phyloP scores from a whole-genome alignment of 2,113 vertebrate genomes.

The Poeciliopsis prolifica region DNA sequence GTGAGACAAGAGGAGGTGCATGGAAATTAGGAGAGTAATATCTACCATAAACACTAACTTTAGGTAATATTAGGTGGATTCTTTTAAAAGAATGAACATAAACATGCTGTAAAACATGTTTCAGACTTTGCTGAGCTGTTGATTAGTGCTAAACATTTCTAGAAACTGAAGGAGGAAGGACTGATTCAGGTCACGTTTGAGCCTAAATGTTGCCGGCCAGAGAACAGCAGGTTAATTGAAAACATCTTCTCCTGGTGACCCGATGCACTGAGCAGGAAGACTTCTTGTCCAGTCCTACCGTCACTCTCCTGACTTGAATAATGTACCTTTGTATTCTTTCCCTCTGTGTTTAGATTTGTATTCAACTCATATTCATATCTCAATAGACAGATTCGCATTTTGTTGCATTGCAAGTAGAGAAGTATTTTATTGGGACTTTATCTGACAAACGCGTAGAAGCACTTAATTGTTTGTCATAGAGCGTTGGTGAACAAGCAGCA shows the following conservation, averaged over 20 bases:
- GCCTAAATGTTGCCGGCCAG: slow-evolving; percentile 64
- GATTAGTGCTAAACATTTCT: slow-evolving; percentile 54
- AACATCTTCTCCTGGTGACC: slow-evolving; percentile 41
- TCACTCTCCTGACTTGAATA: neutral
- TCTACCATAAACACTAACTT: slow-evolving; percentile 34
- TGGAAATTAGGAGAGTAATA: slow-evolving; percentile 34
- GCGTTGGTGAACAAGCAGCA: neutral
- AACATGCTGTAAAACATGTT: slow-evolving; percentile 18
- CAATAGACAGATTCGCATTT: neutral
- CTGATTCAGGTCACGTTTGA: slow-evolving; percentile 50
- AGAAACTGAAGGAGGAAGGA: slow-evolving; percentile 38
- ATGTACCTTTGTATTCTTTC: neutral
- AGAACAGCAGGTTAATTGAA: slow-evolving; percentile 67
- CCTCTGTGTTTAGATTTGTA: neutral
- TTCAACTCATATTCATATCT: neutral
- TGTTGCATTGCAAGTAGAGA: neutral
- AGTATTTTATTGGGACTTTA: too few relatives aligned
- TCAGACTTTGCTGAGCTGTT: slow-evolving; percentile 23
- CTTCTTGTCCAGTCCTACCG: neutral
- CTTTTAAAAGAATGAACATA: slow-evolving; percentile 4
- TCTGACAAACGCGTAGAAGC: too few relatives aligned
- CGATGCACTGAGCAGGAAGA: slow-evolving; percentile 12
- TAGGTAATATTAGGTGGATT: slow-evolving; percentile 32
- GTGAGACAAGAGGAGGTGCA: slow-evolving; percentile 18
- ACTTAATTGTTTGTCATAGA: too few relatives aligned